Conservation (phyloP, 2,113 vertebrate genomes). For the Verasper variegatus region DNA sequence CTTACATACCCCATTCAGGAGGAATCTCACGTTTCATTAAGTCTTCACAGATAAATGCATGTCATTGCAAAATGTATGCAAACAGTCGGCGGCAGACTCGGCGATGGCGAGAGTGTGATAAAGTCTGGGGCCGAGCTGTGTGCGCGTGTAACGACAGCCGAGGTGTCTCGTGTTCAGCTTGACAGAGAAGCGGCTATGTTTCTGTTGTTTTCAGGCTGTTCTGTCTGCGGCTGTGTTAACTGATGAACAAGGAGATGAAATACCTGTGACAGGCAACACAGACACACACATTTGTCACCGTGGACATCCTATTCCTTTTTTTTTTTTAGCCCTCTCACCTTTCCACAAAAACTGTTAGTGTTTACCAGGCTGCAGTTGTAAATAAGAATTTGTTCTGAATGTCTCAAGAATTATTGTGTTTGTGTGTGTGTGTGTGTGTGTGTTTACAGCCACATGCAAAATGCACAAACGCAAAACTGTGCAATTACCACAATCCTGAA, state of each 20-base stretch:
- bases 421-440: background rate
- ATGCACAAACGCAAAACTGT: background rate
- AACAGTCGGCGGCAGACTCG: constrained; percentile 25
- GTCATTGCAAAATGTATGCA: constrained; percentile 39
- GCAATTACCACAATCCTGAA: too few relatives aligned
- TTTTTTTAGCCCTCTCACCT: background rate
- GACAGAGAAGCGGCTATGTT: constrained; percentile 15
- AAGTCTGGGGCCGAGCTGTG: constrained; percentile 2
- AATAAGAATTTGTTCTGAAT: background rate
- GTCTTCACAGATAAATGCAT: constrained; percentile 45
- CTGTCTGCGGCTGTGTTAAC: constrained; percentile 13
- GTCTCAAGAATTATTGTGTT: too few relatives aligned
- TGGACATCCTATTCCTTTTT: background rate
- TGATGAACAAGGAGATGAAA: constrained; percentile 34
- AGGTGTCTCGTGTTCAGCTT: constrained; percentile 30
- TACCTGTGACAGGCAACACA: constrained; percentile 12
- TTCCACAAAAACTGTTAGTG: background rate
- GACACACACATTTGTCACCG: constrained; percentile 17
- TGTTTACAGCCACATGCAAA: background rate
- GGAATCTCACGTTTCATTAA: constrained; percentile 56
- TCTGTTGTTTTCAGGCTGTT: constrained; percentile 27
- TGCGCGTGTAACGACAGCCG: constrained; percentile 19
- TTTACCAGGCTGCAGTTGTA: background rate
- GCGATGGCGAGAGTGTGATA: constrained; percentile 28
- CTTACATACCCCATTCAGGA: constrained; percentile 35